Evolutionary conservation across 2,888 invertebrate genomes (phyloP).

Genomic region (Dione vanillae): DNA sequence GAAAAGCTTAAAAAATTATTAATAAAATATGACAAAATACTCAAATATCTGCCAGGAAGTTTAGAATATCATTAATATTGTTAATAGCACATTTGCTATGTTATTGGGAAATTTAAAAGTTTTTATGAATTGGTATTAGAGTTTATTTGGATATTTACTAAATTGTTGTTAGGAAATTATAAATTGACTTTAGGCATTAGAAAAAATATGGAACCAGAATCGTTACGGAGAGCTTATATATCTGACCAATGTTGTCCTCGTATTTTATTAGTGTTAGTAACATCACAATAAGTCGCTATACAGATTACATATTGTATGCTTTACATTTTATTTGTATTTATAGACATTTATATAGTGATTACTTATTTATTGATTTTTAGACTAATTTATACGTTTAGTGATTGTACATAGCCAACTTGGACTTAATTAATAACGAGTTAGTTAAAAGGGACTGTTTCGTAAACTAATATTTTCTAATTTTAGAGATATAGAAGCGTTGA

Average conservation of each 20-base stretch:
- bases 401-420: slow-evolving; percentile 1
- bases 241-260: slow-evolving; percentile 1
- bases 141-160: slow-evolving; percentile 20
- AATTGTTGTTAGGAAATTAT: slow-evolving; percentile 22
- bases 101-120: slow-evolving; percentile 5
- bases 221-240: slow-evolving; percentile 11
- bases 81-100: slow-evolving; percentile 19
- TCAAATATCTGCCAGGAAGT: not conserved
- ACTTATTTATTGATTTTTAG: not conserved
- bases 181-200: slow-evolving; percentile 15
- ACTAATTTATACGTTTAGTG: not conserved
- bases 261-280: slow-evolving; percentile 4
- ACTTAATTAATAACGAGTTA: slow-evolving; percentile 15
- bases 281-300: slow-evolving; percentile 1
- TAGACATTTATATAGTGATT: not conserved
- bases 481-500: not conserved
- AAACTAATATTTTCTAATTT: slow-evolving; percentile 1
- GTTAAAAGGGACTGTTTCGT: not conserved
- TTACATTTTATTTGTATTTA: slow-evolving; percentile 6
- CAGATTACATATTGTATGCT: not conserved
- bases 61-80: slow-evolving; percentile 7
- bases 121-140: slow-evolving; percentile 12
- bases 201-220: not conserved
- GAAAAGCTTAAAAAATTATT: not conserved
- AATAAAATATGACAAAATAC: not conserved